Evolutionary conservation across 2,113 vertebrate species (phyloP).

Genomic region (Python bivittatus): DNA sequence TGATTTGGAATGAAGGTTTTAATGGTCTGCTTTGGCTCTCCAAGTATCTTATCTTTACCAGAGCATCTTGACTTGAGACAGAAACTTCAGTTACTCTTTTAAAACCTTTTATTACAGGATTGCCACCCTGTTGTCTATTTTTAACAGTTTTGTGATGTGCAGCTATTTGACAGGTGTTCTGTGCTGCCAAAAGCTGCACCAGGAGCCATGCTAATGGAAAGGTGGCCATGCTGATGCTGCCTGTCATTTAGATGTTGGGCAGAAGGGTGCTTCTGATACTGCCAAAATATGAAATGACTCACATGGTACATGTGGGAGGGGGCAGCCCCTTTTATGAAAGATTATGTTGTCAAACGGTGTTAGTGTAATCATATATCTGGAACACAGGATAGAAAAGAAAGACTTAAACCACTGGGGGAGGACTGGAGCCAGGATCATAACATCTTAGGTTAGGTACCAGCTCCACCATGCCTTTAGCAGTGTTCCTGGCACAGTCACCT

Average conservation of each 20-base stretch:
- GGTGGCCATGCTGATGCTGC: not conserved
- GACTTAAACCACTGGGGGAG: not conserved
- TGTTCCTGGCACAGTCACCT: constrained; percentile 7
- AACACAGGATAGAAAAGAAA: not conserved
- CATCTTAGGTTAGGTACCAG: constrained; percentile 5
- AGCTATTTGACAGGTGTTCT: not conserved
- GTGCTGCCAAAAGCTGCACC: not conserved
- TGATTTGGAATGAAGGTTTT: not conserved
- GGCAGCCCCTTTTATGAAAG: not conserved
- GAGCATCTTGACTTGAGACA: not conserved
- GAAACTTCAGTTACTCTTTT: not conserved
- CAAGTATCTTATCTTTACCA: not conserved
- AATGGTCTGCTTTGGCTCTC: not conserved
- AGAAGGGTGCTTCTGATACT: not conserved
- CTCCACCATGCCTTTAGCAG: constrained; percentile 16
- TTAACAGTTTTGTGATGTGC: not conserved
- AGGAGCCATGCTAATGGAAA: not conserved
- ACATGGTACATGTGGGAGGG: not conserved
- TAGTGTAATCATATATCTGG: not conserved
- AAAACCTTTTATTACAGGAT: not conserved
- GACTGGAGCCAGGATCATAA: constrained; percentile 4
- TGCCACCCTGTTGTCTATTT: not conserved
- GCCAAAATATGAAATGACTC: not conserved
- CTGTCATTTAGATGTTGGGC: not conserved
- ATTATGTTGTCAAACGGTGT: not conserved